phyloP scores from a whole-genome alignment of 2,113 vertebrate species.

The Myiagra hebetior region DNA sequence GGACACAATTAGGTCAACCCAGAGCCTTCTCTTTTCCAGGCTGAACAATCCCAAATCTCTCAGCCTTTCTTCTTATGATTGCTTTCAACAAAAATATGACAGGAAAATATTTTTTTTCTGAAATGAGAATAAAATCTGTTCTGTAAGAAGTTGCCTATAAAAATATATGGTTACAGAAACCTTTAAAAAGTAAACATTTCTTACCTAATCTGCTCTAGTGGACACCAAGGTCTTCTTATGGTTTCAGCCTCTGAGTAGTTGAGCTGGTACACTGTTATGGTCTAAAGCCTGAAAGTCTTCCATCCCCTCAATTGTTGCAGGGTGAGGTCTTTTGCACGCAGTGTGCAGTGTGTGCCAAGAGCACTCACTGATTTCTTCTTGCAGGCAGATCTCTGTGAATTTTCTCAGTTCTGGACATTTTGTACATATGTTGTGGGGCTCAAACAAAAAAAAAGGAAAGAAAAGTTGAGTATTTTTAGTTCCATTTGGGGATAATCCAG shows the following conservation, averaged over 20 bases:
- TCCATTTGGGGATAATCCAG: neutral
- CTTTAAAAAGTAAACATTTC: neutral
- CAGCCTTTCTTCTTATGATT: neutral
- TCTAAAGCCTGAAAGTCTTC: neutral
- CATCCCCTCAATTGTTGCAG: neutral
- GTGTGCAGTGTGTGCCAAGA: neutral
- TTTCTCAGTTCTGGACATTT: neutral
- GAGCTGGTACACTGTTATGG: rapidly evolving
- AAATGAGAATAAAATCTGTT: neutral
- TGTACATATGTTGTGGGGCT: rapidly evolving
- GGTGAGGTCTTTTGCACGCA: neutral
- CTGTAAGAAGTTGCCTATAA: neutral
- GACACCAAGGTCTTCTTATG: neutral
- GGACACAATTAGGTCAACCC: neutral
- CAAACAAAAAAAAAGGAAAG: neutral
- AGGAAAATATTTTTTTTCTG: neutral
- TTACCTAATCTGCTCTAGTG: neutral
- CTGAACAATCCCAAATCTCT: neutral
- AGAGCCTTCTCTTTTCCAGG: neutral
- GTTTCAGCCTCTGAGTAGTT: neutral
- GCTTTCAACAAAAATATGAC: neutral
- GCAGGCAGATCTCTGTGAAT: neutral
- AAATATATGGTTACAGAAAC: neutral
- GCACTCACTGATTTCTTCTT: neutral
- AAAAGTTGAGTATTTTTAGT: neutral